Percentiles rank a stretch among this genome's conserved stretches.
Evolutionary conservation across 2,888 invertebrate genomes (phyloP).

Genomic region (Vandiemenella viatica): DNA sequence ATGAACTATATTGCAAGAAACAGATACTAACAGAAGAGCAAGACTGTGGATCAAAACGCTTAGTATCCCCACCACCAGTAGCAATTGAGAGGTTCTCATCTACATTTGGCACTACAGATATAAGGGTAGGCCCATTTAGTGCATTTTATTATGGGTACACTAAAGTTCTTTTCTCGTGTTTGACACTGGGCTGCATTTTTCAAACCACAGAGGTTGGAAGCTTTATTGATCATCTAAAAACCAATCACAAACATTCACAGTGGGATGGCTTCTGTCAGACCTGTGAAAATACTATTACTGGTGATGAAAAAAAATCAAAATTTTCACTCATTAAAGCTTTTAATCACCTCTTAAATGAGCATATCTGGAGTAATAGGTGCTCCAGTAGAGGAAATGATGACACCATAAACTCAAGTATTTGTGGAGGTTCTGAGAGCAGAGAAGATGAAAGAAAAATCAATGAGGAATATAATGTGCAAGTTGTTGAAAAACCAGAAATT

Average conservation of each 20-base stretch:
- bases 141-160: not conserved
- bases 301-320: not conserved
- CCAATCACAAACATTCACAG: not conserved
- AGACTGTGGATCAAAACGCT: too few relatives aligned
- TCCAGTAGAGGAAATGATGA: too few relatives aligned
- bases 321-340: not conserved
- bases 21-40: too few relatives aligned
- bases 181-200: slow-evolving; percentile 6
- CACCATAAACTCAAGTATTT: too few relatives aligned
- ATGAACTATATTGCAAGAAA: too few relatives aligned
- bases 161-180: slow-evolving; percentile 4
- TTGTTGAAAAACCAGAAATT: too few relatives aligned
- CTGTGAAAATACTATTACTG: not conserved
- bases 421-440: too few relatives aligned
- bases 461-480: too few relatives aligned
- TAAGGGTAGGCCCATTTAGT: not conserved
- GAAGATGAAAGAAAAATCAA: too few relatives aligned
- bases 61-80: not conserved
- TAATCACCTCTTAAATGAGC: not conserved
- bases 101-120: not conserved
- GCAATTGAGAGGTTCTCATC: not conserved
- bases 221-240: slow-evolving; percentile 6
- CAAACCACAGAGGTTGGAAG: not conserved
- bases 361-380: not conserved
- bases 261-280: slow-evolving; percentile 11